Conservation (phyloP, 2,797 vertebrate species). For the Brachyrhaphis roseni region DNA sequence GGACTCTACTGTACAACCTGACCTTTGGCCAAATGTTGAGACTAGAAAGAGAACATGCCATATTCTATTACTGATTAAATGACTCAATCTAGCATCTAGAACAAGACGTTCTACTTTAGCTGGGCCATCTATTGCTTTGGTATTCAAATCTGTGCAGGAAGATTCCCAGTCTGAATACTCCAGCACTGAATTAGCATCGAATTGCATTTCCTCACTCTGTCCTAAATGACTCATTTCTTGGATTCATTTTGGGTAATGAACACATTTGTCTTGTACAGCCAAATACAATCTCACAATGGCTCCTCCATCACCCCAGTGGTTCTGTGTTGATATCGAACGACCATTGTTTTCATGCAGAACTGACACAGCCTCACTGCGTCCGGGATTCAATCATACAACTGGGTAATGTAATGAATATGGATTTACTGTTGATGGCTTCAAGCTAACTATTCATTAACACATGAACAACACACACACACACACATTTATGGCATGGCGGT, state of each 20-base stretch:
- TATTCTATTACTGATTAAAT: conserved; percentile 42
- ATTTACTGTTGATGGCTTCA: conserved; percentile 56
- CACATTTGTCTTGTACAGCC: conserved; percentile 74
- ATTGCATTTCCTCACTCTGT: conserved; percentile 56
- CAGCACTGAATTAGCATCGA: conserved; percentile 60
- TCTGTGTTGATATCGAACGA: conserved; percentile 60
- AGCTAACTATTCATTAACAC: conserved; percentile 58
- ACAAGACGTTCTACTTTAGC: conserved; percentile 21
- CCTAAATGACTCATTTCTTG: conserved; percentile 70
- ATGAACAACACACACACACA: conserved; percentile 25
- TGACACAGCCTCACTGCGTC: conserved; percentile 55
- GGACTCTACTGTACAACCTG: conserved; percentile 29
- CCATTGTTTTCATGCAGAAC: conserved; percentile 70
- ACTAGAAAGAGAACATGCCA: conserved; percentile 31
- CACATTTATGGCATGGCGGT: conserved; percentile 15
- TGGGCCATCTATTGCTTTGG: conserved; percentile 43
- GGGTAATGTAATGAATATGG: conserved; percentile 62
- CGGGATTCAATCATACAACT: conserved; percentile 61
- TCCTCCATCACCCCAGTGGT: conserved; percentile 67
- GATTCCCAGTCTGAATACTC: conserved; percentile 53
- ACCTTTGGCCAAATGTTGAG: conserved; percentile 31
- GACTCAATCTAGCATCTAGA: conserved; percentile 42
- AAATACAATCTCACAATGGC: conserved; percentile 69
- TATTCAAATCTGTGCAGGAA: conserved; percentile 54
- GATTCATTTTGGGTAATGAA: conserved; percentile 75